Conservation (phyloP, 2,113 vertebrate species). For the Petrocephalus zakoni region DNA sequence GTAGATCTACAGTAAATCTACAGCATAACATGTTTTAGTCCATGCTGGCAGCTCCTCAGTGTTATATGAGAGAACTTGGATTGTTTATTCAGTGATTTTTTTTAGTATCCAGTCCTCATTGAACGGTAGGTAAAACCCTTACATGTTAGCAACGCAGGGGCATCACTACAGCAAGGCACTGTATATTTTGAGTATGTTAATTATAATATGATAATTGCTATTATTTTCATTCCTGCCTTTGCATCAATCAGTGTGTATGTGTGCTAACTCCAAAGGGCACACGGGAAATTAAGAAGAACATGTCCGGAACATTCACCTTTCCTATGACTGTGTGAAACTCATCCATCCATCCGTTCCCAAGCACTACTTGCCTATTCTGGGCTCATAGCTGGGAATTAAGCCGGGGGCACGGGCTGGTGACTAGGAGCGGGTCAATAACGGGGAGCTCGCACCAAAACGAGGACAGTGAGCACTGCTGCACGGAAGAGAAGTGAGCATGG, state of each 20-base stretch:
- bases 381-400: not conserved
- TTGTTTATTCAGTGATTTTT: not conserved
- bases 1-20: not conserved
- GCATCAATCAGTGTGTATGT: not conserved
- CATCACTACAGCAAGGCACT: not conserved
- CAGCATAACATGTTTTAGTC: not conserved
- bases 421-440: not conserved
- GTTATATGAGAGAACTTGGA: not conserved
- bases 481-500: not conserved
- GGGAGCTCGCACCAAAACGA: not conserved
- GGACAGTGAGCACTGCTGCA: not conserved
- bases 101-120: not conserved
- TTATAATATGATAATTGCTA: not conserved
- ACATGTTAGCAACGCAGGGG: not conserved
- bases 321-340: not conserved
- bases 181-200: not conserved
- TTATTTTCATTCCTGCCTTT: not conserved
- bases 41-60: not conserved
- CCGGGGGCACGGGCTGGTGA: not conserved
- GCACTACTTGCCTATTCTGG: not conserved
- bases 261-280: not conserved
- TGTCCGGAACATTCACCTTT: not conserved
- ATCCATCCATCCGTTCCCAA: not conserved
- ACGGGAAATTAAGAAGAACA: not conserved
- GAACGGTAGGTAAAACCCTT: not conserved